A percentile compares a stretch with the other conserved stretches of the same genome.
phyloP scores from a whole-genome alignment of 1,140 invertebrate genomes.

The Papilio glaucus region DNA sequence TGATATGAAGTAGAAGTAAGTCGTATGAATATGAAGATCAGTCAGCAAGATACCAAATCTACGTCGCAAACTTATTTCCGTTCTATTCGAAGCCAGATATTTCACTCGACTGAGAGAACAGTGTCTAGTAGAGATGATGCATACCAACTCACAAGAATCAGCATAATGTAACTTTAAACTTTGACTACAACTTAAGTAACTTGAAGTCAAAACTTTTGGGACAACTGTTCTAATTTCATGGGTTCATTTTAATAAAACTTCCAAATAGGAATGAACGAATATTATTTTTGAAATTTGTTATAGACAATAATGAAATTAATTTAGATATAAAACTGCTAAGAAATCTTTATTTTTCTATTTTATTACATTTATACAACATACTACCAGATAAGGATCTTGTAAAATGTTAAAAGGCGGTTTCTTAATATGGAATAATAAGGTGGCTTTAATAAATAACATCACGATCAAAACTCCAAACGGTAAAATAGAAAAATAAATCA shows the following conservation, averaged over 20 bases:
- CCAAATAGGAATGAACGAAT: neutral
- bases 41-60: neutral
- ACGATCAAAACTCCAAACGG: neutral
- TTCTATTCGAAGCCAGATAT: conserved; percentile 5
- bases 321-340: neutral
- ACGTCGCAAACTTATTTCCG: conserved; percentile 15
- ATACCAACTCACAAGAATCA: conserved; percentile 22
- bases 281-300: too few species aligned
- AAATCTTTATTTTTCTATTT: too few species aligned
- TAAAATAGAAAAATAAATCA: neutral
- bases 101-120: neutral
- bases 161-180: conserved; percentile 10
- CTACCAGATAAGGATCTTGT: too few species aligned
- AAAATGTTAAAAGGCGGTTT: too few species aligned
- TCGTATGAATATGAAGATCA: neutral
- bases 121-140: conserved; percentile 5
- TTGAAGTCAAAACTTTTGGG: neutral
- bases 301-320: too few species aligned
- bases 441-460: too few species aligned
- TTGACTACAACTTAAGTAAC: conserved; percentile 5
- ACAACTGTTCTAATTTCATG: conserved; percentile 13
- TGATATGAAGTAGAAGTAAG: neutral
- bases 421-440: too few species aligned
- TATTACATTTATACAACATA: too few species aligned
- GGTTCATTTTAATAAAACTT: neutral